Percentiles rank a stretch among this genome's conserved stretches.
Conservation (phyloP, 1,140 invertebrate genomes). For the Ditylenchus dipsaci region DNA sequence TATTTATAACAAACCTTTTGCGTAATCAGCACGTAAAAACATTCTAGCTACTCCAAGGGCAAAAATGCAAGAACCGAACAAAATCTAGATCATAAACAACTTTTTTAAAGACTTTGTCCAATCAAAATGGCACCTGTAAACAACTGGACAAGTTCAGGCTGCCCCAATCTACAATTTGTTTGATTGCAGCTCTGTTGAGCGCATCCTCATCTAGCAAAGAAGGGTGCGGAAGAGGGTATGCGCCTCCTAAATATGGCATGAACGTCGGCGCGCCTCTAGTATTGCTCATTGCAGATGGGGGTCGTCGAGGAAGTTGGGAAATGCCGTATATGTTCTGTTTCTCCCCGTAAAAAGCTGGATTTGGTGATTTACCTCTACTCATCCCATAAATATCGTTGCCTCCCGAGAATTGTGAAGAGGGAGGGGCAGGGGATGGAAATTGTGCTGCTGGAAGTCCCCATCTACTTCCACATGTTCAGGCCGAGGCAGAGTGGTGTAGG, state of each 20-base stretch:
- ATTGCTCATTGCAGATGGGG: background rate
- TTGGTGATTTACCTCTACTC: background rate
- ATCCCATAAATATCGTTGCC: background rate
- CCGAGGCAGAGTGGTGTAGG: slow-evolving; percentile 38
- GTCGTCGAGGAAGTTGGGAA: background rate
- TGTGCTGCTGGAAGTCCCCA: background rate
- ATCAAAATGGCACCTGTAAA: slow-evolving; percentile 5
- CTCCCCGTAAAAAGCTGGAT: background rate
- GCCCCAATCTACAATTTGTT: slow-evolving; percentile 12
- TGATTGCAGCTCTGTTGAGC: background rate
- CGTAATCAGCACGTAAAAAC: slow-evolving; percentile 6
- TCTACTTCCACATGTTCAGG: slow-evolving; percentile 35
- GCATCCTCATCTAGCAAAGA: background rate
- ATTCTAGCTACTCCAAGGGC: slow-evolving; percentile 1
- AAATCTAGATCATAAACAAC: slow-evolving; percentile 1
- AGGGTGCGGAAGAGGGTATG: background rate
- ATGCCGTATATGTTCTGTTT: slow-evolving; percentile 7
- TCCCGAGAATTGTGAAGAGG: background rate
- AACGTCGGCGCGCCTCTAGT: background rate
- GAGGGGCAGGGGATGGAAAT: slow-evolving; percentile 6
- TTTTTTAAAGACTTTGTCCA: too few relatives aligned
- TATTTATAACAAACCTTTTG: background rate
- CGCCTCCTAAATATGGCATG: background rate
- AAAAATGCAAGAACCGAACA: slow-evolving; percentile 5
- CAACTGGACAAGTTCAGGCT: slow-evolving; percentile 9